Evolutionary conservation across 2,797 vertebrate species (phyloP).

Genomic region (Lithobates pipiens): DNA sequence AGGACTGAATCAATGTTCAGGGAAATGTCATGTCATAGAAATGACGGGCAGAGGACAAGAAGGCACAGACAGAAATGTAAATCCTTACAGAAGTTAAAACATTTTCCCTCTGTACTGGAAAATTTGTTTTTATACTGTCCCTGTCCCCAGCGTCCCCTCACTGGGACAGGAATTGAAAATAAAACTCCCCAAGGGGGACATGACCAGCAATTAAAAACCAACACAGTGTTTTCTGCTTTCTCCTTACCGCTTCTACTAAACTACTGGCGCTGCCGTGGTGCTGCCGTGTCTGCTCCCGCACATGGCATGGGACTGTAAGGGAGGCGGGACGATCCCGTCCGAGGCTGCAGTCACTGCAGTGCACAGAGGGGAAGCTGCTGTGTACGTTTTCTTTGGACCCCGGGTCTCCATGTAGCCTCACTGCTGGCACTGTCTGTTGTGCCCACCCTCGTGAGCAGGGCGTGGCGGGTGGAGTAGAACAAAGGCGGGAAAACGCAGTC

Average conservation of each 20-base stretch:
- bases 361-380: constrained; percentile 93
- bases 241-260: constrained; percentile 94
- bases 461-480: constrained; percentile 86
- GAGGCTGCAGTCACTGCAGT: constrained; percentile 83
- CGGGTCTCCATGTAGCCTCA: constrained; percentile 81
- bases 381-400: constrained; percentile 94
- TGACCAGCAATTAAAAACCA: too few relatives aligned
- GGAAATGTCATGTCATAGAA: too few relatives aligned
- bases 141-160: too few relatives aligned
- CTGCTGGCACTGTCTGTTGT: constrained; percentile 80
- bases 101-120: too few relatives aligned
- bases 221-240: too few relatives aligned
- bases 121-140: too few relatives aligned
- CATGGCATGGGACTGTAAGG: constrained; percentile 87
- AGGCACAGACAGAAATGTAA: too few relatives aligned
- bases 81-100: too few relatives aligned
- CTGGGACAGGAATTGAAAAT: too few relatives aligned
- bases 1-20: too few relatives aligned
- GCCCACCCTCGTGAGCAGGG: constrained; percentile 78
- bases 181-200: too few relatives aligned
- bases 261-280: constrained; percentile 93
- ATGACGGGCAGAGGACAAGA: too few relatives aligned
- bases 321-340: constrained; percentile 87
- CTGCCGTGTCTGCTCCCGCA: constrained; percentile 80
- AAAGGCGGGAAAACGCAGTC: constrained; percentile 84